These are phyloP conservation scores for Bombus consobrinus DNA, from an alignment of 1,140 invertebrate genomes.

Conservation along the genomic window DNA sequence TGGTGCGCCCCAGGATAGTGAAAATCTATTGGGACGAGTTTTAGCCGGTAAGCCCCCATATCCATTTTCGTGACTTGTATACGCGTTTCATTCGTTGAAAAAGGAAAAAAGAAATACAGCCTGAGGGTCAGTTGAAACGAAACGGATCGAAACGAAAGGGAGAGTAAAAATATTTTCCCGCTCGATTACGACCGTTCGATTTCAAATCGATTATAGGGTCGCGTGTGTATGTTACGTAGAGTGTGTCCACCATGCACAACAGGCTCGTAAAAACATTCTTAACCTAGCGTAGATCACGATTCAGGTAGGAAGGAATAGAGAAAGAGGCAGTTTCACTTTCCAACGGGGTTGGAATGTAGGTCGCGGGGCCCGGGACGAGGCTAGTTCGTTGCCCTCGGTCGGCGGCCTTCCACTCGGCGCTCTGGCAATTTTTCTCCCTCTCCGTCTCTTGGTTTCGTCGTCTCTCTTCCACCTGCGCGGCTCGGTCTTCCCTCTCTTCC, in stretches of 20 bases:
- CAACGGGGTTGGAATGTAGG: constrained; percentile 81
- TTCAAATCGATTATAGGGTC: not conserved
- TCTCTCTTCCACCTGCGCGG: constrained; percentile 31
- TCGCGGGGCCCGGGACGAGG: constrained; percentile 82
- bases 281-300: constrained; percentile 52
- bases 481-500: constrained; percentile 59
- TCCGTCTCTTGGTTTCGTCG: not conserved
- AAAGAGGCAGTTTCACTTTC: constrained; percentile 83
- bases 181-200: constrained; percentile 27
- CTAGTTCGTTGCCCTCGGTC: constrained; percentile 82
- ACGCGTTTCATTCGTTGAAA: not conserved
- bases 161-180: constrained; percentile 56
- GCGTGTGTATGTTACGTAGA: not conserved
- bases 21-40: constrained; percentile 81
- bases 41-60: constrained; percentile 79
- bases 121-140: not conserved
- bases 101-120: not conserved
- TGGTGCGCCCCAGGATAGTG: constrained; percentile 76
- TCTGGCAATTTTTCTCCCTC: constrained; percentile 73
- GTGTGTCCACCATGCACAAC: not conserved
- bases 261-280: constrained; percentile 49
- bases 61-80: not conserved
- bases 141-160: constrained; percentile 53
- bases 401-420: constrained; percentile 82
- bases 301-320: constrained; percentile 67